phyloP scores from a whole-genome alignment of 1,140 invertebrate genomes.

The Bombus sylvicola region DNA sequence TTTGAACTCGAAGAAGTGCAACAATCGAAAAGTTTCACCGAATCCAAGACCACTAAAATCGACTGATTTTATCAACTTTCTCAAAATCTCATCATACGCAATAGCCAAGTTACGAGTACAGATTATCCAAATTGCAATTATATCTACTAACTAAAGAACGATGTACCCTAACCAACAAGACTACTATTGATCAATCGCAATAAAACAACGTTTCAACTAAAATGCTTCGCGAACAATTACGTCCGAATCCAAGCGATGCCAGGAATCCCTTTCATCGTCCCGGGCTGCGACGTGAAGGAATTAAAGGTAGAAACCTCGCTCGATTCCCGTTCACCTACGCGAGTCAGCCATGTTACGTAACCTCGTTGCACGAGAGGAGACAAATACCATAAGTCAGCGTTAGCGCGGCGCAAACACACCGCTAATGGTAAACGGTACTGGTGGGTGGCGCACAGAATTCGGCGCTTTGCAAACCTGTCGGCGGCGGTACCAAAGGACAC shows the following conservation, averaged over 20 bases:
- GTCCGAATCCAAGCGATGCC: slow-evolving; percentile 5
- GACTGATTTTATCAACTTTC: too few relatives aligned
- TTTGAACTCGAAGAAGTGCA: not conserved
- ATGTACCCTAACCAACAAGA: slow-evolving; percentile 2
- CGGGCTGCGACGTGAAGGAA: not conserved
- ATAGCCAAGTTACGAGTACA: too few relatives aligned
- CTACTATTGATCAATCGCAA: slow-evolving; percentile 28
- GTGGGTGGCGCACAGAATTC: slow-evolving; percentile 53
- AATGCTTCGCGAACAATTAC: not conserved
- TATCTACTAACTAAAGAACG: not conserved
- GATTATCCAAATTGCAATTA: not conserved
- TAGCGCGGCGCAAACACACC: slow-evolving; percentile 43
- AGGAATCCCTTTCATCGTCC: slow-evolving; percentile 33
- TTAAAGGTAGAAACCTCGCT: not conserved
- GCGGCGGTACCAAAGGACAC: slow-evolving; percentile 57
- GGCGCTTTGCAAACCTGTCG: slow-evolving; percentile 59
- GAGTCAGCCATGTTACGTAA: slow-evolving; percentile 43
- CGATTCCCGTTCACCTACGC: slow-evolving; percentile 38
- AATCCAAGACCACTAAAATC: too few relatives aligned
- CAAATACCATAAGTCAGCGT: slow-evolving; percentile 60
- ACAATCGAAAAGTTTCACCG: too few relatives aligned
- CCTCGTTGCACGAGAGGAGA: slow-evolving; percentile 35
- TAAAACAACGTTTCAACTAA: not conserved
- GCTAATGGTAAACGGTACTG: slow-evolving; percentile 37
- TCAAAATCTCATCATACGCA: too few relatives aligned